Evolutionary conservation across 2,797 vertebrate genomes (phyloP).

Genomic region (Propithecus deckenii): DNA sequence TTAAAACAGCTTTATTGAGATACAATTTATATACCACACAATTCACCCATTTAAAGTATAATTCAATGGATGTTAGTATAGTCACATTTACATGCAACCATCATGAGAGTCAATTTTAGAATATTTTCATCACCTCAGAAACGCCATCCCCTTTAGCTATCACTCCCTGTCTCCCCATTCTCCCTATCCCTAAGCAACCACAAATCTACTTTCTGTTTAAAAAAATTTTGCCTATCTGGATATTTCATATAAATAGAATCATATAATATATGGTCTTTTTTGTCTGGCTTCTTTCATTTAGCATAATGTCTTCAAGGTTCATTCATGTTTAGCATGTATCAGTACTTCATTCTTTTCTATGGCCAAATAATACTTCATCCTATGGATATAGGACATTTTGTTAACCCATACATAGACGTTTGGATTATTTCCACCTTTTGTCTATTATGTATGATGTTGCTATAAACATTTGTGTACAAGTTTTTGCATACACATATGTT

Average conservation of each 20-base stretch:
- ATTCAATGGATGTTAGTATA: neutral
- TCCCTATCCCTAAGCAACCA: neutral
- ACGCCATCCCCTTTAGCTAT: neutral
- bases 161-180: neutral
- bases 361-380: neutral
- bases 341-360: neutral
- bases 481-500: neutral
- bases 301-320: neutral
- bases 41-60: neutral
- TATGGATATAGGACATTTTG: neutral
- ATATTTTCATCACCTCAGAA: neutral
- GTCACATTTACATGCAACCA: neutral
- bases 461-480: neutral
- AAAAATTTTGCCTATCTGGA: neutral
- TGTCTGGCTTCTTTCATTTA: neutral
- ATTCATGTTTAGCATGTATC: neutral
- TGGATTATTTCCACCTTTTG: neutral
- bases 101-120: neutral
- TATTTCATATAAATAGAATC: neutral
- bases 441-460: neutral
- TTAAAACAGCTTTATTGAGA: neutral
- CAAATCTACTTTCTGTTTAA: neutral
- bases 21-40: neutral
- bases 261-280: neutral
- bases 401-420: neutral